Evolutionary conservation across 2,888 invertebrate species (phyloP).

Genomic region (Biston betularia): DNA sequence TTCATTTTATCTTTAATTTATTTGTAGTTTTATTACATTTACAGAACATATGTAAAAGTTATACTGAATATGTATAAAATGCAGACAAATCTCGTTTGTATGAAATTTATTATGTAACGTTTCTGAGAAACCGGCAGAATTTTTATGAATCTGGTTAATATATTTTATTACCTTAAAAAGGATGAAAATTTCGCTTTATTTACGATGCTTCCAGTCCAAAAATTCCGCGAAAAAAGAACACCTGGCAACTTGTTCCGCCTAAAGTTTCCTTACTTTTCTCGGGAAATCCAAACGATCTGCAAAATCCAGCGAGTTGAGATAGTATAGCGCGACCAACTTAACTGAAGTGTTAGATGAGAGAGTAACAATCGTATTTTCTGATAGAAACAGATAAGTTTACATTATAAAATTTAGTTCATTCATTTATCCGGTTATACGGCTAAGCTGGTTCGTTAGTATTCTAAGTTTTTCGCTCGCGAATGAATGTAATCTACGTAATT

Average conservation of each 20-base stretch:
- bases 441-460: conserved; percentile 1
- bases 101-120: not conserved
- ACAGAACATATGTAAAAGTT: too few species aligned
- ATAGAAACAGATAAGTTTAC: not conserved
- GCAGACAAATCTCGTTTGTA: too few species aligned
- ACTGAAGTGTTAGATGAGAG: not conserved
- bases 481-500: conserved; percentile 34
- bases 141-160: not conserved
- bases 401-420: not conserved
- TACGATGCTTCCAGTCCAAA: conserved; percentile 14
- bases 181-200: not conserved
- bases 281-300: conserved; percentile 28
- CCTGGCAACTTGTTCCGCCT: conserved; percentile 24
- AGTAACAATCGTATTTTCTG: not conserved
- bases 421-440: not conserved
- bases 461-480: conserved; percentile 28
- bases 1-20: too few species aligned
- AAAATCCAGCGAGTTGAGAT: conserved; percentile 26
- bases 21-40: too few species aligned
- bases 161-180: not conserved
- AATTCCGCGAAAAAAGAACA: conserved; percentile 18
- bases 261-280: conserved; percentile 23
- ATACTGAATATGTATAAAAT: too few species aligned
- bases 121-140: not conserved
- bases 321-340: conserved; percentile 6